A percentile compares a stretch with the other conserved stretches of the same genome.
These are phyloP conservation scores for Odontamblyopus lacepedii DNA, from an alignment of 2,797 vertebrate species.

Conservation along the genomic window DNA sequence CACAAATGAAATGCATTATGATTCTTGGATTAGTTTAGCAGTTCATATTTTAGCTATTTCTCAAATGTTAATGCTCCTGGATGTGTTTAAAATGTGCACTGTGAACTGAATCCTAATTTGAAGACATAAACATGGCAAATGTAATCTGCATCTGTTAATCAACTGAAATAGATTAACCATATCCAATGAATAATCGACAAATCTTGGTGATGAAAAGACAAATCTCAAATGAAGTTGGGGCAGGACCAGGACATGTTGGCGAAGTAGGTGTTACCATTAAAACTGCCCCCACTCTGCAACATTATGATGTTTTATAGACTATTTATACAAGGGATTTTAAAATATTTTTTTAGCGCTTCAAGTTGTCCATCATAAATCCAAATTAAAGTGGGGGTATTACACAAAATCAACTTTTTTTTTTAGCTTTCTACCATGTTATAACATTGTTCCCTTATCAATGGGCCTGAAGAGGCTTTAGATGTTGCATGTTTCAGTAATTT, in stretches of 20 bases:
- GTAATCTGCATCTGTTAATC: neutral
- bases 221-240: neutral
- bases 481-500: too few relatives aligned
- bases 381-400: too few relatives aligned
- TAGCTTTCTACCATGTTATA: too few relatives aligned
- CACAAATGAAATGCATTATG: too few relatives aligned
- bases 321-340: neutral
- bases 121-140: neutral
- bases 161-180: neutral
- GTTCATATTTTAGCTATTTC: too few relatives aligned
- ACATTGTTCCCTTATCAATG: too few relatives aligned
- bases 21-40: neutral
- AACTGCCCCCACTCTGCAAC: neutral
- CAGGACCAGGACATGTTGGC: neutral
- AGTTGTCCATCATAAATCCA: too few relatives aligned
- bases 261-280: neutral
- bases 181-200: too few relatives aligned
- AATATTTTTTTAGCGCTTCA: too few relatives aligned
- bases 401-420: too few relatives aligned
- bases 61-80: neutral
- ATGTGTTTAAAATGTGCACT: constrained; percentile 1
- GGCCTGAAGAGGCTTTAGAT: too few relatives aligned
- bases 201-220: neutral
- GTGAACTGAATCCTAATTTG: neutral
- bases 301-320: neutral